Evolutionary conservation across 2,113 vertebrate species (phyloP).

Genomic region (Tor tambroides): DNA sequence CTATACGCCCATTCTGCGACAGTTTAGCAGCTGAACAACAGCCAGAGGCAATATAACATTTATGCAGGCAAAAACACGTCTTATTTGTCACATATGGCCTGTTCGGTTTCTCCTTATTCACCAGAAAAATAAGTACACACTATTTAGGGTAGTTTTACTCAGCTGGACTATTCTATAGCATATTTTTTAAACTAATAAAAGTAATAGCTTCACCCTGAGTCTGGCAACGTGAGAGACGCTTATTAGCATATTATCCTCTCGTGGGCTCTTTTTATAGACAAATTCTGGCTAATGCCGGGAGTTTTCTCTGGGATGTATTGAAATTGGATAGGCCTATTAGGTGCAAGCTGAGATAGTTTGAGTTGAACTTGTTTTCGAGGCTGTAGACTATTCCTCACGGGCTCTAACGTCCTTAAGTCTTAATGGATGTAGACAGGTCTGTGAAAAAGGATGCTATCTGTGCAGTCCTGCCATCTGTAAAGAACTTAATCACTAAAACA

Average conservation of each 20-base stretch:
- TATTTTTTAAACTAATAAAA: conserved; percentile 22
- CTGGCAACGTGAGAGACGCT: neutral
- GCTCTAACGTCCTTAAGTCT: neutral
- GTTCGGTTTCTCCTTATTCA: neutral
- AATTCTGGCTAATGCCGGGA: conserved; percentile 1
- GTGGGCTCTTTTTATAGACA: conserved; percentile 11
- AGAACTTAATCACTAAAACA: conserved; percentile 49
- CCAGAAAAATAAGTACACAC: neutral
- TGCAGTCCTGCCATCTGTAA: conserved; percentile 19
- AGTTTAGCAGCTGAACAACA: conserved; percentile 3
- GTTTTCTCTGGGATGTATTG: conserved; percentile 16
- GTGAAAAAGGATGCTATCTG: conserved; percentile 29
- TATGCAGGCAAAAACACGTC: neutral
- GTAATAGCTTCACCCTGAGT: neutral
- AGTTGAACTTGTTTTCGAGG: conserved; percentile 32
- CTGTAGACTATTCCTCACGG: conserved; percentile 7
- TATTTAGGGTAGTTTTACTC: neutral
- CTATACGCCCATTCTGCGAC: neutral
- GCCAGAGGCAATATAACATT: conserved; percentile 29
- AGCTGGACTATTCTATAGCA: neutral
- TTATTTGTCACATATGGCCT: neutral
- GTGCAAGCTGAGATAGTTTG: neutral
- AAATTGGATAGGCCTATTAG: conserved; percentile 25
- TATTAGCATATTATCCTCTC: conserved; percentile 1
- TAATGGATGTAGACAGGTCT: conserved; percentile 23